These are phyloP conservation scores for Hydrozoanthus gracilis DNA, from an alignment of 92 coral and sea anemone species.

Conservation along the genomic window DNA sequence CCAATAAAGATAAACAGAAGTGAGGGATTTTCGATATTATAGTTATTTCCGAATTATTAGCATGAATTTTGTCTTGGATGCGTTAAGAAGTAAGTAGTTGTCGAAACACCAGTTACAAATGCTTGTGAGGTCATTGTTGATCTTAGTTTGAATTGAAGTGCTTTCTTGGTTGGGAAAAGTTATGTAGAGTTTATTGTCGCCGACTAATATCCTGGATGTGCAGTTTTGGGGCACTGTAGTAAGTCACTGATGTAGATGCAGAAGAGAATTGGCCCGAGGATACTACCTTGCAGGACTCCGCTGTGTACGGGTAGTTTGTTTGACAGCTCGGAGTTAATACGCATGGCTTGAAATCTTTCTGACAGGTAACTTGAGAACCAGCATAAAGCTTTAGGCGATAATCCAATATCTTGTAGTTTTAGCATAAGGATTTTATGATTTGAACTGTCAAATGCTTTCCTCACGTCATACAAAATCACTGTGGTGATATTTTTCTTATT, in stretches of 20 bases:
- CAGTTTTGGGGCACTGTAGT: slow-evolving; percentile 9
- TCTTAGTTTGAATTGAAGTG: neutral
- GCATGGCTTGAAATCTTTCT: neutral
- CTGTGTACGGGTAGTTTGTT: neutral
- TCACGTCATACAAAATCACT: too few species aligned
- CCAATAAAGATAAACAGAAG: slow-evolving; percentile 44
- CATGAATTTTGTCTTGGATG: slow-evolving; percentile 27
- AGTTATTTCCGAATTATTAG: slow-evolving; percentile 45
- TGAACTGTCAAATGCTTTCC: too few species aligned
- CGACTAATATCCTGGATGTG: neutral
- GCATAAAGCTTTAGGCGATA: neutral
- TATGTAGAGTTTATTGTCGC: neutral
- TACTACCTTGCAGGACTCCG: too few species aligned
- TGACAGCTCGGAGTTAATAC: neutral
- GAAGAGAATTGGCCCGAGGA: too few species aligned
- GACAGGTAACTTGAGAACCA: slow-evolving; percentile 20
- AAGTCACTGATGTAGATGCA: neutral
- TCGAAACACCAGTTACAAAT: slow-evolving; percentile 51
- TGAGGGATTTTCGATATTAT: too few species aligned
- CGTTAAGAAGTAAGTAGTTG: slow-evolving; percentile 41
- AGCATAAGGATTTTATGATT: neutral
- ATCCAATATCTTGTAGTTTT: slow-evolving; percentile 1
- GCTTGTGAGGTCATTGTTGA: slow-evolving; percentile 30
- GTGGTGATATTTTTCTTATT: too few species aligned
- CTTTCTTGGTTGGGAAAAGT: slow-evolving; percentile 20